Evolutionary conservation across 2,888 invertebrate species (phyloP).

Genomic region (Watsonalla cultraria): DNA sequence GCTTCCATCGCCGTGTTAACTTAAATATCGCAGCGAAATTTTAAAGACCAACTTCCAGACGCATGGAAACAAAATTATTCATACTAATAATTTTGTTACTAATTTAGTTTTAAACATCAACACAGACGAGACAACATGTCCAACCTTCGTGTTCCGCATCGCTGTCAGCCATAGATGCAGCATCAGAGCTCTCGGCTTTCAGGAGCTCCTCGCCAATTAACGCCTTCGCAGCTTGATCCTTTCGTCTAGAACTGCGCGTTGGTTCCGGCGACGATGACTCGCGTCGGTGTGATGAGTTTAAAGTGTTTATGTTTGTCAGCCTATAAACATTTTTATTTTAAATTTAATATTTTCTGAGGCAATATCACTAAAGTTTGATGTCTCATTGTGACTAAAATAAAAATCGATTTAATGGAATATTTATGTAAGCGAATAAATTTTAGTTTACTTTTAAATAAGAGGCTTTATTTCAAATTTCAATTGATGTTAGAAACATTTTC

Average conservation of each 20-base stretch:
- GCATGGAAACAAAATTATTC: too few relatives aligned
- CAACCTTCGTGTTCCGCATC: conserved; percentile 44
- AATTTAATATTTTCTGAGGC: not conserved
- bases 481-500: too few relatives aligned
- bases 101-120: too few relatives aligned
- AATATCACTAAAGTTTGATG: not conserved
- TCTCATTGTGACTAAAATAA: not conserved
- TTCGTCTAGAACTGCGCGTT: not conserved
- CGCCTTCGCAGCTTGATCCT: conserved; percentile 21
- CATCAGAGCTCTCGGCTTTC: conserved; percentile 53
- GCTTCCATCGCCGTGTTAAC: too few relatives aligned
- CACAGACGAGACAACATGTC: not conserved
- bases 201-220: conserved; percentile 49
- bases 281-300: conserved; percentile 47
- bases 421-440: too few relatives aligned
- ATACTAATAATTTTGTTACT: too few relatives aligned
- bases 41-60: too few relatives aligned
- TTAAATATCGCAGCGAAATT: too few relatives aligned
- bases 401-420: too few relatives aligned
- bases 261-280: conserved; percentile 23
- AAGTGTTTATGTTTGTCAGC: conserved; percentile 50
- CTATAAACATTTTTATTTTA: conserved; percentile 29
- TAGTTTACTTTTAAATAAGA: too few relatives aligned
- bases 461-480: too few relatives aligned
- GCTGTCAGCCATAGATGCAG: conserved; percentile 40